Evolutionary conservation across 2,888 invertebrate species (phyloP).

Genomic region (Scaptomyza caliginosa): DNA sequence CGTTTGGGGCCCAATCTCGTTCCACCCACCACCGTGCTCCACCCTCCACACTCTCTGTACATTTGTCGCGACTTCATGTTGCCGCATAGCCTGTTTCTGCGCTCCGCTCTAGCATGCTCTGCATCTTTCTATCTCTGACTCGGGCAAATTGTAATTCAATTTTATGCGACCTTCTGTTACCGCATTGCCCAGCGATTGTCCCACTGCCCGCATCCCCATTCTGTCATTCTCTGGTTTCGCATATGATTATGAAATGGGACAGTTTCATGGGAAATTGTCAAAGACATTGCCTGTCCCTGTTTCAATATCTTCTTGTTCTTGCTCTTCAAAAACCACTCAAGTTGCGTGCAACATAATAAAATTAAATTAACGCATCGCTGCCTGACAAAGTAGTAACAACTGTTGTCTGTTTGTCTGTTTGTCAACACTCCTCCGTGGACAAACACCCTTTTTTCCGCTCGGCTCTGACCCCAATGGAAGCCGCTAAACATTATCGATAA

Average conservation of each 20-base stretch:
- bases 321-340: conserved; percentile 58
- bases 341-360: conserved; percentile 73
- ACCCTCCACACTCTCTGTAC: conserved; percentile 10
- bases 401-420: conserved; percentile 44
- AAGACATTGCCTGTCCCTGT: conserved; percentile 21
- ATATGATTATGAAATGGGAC: conserved; percentile 72
- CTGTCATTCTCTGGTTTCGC: conserved; percentile 49
- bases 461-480: conserved; percentile 21
- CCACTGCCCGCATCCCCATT: too few species aligned
- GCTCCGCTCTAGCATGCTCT: not conserved
- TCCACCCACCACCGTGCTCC: not conserved
- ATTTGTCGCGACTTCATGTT: conserved; percentile 45
- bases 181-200: conserved; percentile 34
- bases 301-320: not conserved
- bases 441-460: conserved; percentile 15
- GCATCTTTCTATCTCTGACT: conserved; percentile 1
- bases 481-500: conserved; percentile 63
- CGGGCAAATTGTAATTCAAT: conserved; percentile 72
- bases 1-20: conserved; percentile 33
- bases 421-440: too few species aligned
- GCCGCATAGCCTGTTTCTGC: conserved; percentile 49
- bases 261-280: conserved; percentile 28
- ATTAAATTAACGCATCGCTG: conserved; percentile 71
- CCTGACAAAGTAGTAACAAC: conserved; percentile 56
- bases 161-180: conserved; percentile 78